phyloP scores from a whole-genome alignment of 2,888 invertebrate species.

The Polia nebulosa region DNA sequence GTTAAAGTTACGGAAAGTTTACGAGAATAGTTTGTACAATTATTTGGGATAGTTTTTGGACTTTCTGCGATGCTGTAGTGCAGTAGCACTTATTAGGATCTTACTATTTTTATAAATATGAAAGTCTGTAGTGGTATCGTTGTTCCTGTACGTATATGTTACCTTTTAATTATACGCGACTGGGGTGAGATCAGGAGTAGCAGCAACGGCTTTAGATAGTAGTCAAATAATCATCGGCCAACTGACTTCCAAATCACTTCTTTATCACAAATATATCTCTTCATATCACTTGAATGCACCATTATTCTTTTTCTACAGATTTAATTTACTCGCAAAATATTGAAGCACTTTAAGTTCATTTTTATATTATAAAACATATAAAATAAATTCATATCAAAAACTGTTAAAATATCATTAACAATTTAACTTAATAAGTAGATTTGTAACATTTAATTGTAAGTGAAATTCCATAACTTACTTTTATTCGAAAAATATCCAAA shows the following conservation, averaged over 20 bases:
- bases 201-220: no score
- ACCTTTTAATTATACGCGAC: no score
- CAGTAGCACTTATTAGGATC: background rate
- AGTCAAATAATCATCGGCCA: no score
- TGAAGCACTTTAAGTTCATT: conserved; percentile 19
- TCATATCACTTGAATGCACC: conserved; percentile 62
- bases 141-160: no score
- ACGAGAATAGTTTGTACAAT: background rate
- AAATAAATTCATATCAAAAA: conserved; percentile 29
- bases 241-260: conserved; percentile 50
- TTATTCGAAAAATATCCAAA: no score
- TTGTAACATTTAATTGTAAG: background rate
- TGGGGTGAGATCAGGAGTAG: no score
- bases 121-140: no score
- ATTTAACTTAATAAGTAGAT: conserved; percentile 11
- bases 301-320: conserved; percentile 49
- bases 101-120: no score
- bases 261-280: conserved; percentile 61
- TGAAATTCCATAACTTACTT: background rate
- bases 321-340: conserved; percentile 38
- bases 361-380: conserved; percentile 17
- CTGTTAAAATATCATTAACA: conserved; percentile 31
- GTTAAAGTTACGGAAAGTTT: conserved; percentile 9
- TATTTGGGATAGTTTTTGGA: background rate
- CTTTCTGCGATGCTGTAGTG: background rate